Base-by-base conservation (phyloP, 2,888 invertebrate genomes). In the Atethmia centrago region DNA sequence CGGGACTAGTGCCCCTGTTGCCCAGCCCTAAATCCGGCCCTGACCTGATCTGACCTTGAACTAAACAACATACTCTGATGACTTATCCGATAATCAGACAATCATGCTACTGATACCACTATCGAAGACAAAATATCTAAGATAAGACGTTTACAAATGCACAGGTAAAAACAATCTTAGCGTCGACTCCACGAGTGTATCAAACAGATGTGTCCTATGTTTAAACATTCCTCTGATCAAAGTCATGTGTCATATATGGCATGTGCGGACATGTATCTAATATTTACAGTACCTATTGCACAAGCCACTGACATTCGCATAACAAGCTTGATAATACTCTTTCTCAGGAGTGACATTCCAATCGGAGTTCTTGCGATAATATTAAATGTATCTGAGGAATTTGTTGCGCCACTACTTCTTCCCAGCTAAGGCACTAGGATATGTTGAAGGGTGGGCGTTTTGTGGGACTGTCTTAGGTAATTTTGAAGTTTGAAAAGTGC, bases 281-380 rank as follows among this genome's bases (percentile, higher is more conserved):
- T 55, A 36, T 55, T 53, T 45, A 67, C 14, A 45, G 36, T 62
- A 19, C 31, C 10, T 64, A 74, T 83, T 83, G 80, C 80, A 74
- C 65, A 82, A 83, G 31, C 40, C 40, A 49, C 14, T 79, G 79
- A 74, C 83, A 81, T 81, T 81, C 63, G 51, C 64, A 55, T 65
- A 53, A 45, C 59, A 63, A 2, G 61, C 51, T 58, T 58, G 70
- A 83, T 73, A 83, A 64, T 64, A 77, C 28, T 47, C 61, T 71
- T 66, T 82, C 74, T 79, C 36, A 64, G 40, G 9, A 19, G 25
- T 53, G 12, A 65, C 83, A 82, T 82, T 82, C 83, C 83, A 21
- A 74, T 62, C 28, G 31, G 45, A 72, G 47, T 12, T 66, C 28
- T 51, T 62, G 62, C 45, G 65, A 61, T 64, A 25, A 59, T 64